Percentiles rank a stretch among this genome's conserved stretches.
Evolutionary conservation across 2,113 vertebrate genomes (phyloP).

Genomic region (Solenodon paradoxus): DNA sequence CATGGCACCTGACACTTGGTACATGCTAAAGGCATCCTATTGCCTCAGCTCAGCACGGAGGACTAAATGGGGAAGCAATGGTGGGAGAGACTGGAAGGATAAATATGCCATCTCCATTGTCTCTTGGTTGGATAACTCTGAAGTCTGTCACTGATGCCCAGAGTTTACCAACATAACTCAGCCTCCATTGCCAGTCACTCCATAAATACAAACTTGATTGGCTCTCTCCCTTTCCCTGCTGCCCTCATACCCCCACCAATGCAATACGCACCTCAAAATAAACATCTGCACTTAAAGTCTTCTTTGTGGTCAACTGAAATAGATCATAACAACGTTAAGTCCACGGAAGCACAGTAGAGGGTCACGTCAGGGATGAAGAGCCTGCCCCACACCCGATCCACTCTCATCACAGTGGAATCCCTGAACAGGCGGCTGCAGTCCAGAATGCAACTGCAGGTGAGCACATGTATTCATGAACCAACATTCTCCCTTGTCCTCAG

Average conservation of each 20-base stretch:
- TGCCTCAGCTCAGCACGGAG: not conserved
- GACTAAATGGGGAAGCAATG: not conserved
- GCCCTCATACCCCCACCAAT: not conserved
- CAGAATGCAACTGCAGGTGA: accelerated
- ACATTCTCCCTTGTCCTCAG: not conserved
- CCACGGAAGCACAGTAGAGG: not conserved
- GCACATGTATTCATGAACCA: not conserved
- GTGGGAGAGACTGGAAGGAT: not conserved
- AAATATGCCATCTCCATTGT: not conserved
- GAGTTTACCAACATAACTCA: not conserved
- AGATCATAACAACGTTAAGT: not conserved
- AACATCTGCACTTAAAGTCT: not conserved
- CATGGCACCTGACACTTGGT: too few species aligned
- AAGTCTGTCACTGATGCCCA: not conserved
- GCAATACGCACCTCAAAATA: not conserved
- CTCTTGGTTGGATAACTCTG: not conserved
- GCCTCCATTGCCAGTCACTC: not conserved
- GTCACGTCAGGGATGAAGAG: not conserved
- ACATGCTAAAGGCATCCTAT: not conserved
- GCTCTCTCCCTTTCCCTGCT: not conserved
- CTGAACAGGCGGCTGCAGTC: not conserved
- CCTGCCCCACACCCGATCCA: not conserved
- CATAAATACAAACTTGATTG: not conserved
- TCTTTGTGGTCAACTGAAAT: not conserved
- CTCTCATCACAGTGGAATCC: not conserved